A percentile compares a stretch with the other conserved stretches of the same genome.
Conservation (phyloP, 2,888 invertebrate species). For the Tetropium fuscum region DNA sequence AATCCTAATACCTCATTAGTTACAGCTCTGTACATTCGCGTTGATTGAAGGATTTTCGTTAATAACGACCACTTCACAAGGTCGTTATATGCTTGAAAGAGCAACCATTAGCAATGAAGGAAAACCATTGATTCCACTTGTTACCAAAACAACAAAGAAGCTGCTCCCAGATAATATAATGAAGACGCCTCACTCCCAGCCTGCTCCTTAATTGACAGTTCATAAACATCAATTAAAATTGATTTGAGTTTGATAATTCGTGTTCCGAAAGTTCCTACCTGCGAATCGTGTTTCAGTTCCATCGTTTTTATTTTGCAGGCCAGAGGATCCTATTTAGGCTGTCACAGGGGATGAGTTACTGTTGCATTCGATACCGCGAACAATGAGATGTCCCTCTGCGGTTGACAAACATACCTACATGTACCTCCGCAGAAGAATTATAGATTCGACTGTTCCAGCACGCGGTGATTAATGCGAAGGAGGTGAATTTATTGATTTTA, state of each 20-base stretch:
- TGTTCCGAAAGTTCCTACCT: conserved; percentile 16
- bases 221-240: conserved; percentile 28
- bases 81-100: too few species aligned
- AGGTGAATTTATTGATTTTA: conserved; percentile 29
- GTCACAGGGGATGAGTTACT: conserved; percentile 30
- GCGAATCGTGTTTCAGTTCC: conserved; percentile 10
- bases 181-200: conserved; percentile 14
- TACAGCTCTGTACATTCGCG: too few species aligned
- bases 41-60: too few species aligned
- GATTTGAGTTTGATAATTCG: conserved; percentile 23
- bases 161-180: conserved; percentile 16
- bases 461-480: conserved; percentile 26
- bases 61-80: too few species aligned
- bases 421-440: conserved; percentile 26
- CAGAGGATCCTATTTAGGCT: conserved; percentile 22
- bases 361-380: conserved; percentile 23
- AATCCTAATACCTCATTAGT: too few species aligned
- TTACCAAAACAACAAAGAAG: conserved; percentile 1
- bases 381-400: conserved; percentile 34
- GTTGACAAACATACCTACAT: conserved; percentile 36
- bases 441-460: conserved; percentile 22
- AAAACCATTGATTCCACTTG: too few species aligned
- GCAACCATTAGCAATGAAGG: too few species aligned
- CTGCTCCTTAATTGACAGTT: conserved; percentile 25
- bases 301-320: conserved; percentile 19